These are phyloP conservation scores for Ephestia elutella DNA, from an alignment of 1,140 invertebrate genomes.

Conservation along the genomic window DNA sequence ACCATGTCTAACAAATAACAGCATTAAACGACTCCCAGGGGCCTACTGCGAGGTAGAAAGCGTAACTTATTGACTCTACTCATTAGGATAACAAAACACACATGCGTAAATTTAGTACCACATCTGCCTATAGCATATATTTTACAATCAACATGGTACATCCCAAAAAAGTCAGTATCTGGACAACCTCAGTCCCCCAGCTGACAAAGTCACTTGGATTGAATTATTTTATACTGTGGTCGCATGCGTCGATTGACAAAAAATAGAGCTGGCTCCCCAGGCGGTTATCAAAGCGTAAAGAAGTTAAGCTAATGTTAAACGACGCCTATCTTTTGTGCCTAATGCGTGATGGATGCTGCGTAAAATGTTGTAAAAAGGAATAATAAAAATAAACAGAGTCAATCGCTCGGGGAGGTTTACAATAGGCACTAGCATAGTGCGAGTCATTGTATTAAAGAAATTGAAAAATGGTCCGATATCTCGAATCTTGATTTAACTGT, in stretches of 20 bases:
- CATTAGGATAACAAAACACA: slow-evolving; percentile 68
- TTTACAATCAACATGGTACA: slow-evolving; percentile 46
- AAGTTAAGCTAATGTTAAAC: slow-evolving; percentile 73
- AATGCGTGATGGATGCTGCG: slow-evolving; percentile 67
- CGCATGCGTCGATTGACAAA: slow-evolving; percentile 28
- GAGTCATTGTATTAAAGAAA: slow-evolving; percentile 46
- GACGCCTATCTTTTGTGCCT: slow-evolving; percentile 70
- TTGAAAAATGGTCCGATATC: slow-evolving; percentile 56
- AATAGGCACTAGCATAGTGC: slow-evolving; percentile 42
- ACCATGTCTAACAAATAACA: slow-evolving; percentile 30
- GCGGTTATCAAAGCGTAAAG: slow-evolving; percentile 71
- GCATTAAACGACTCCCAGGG: slow-evolving; percentile 29
- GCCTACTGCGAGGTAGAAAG: slow-evolving; percentile 34
- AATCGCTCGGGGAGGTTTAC: slow-evolving; percentile 45
- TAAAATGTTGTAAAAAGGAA: slow-evolving; percentile 57
- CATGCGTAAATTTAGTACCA: slow-evolving; percentile 49
- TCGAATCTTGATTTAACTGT: slow-evolving; percentile 39
- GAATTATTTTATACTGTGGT: slow-evolving; percentile 52
- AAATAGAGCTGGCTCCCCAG: slow-evolving; percentile 43
- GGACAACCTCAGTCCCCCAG: slow-evolving; percentile 33
- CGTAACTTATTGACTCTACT: slow-evolving; percentile 58
- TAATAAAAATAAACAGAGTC: slow-evolving; percentile 59
- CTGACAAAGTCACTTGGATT: slow-evolving; percentile 32
- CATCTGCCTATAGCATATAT: slow-evolving; percentile 55
- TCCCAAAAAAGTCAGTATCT: slow-evolving; percentile 36